Conservation (phyloP, 2,888 invertebrate species). For the Loripinus fragilis region DNA sequence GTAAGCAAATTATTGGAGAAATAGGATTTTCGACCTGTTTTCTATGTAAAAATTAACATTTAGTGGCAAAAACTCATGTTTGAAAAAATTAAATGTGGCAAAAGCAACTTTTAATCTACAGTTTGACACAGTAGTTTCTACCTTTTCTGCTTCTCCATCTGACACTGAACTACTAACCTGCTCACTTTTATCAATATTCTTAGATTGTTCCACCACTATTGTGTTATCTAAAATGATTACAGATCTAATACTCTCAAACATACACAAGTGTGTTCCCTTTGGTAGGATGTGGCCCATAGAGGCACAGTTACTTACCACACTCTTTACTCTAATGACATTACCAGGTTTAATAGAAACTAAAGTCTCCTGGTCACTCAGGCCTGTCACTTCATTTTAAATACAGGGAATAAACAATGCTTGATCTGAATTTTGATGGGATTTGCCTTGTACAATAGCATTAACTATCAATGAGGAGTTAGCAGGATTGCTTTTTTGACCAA, state of each 20-base stretch:
- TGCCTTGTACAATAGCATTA: background rate
- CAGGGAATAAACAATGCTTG: background rate
- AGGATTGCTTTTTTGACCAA: background rate
- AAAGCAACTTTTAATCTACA: too few relatives aligned
- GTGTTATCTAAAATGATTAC: background rate
- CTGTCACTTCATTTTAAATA: background rate
- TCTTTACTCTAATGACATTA: slow-evolving; percentile 1
- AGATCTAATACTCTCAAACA: background rate
- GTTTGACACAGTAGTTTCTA: background rate
- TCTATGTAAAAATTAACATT: too few relatives aligned
- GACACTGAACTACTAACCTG: background rate
- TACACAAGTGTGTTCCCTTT: background rate
- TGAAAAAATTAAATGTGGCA: too few relatives aligned
- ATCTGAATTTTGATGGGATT: background rate
- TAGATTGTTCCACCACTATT: background rate
- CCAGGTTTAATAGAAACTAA: slow-evolving; percentile 1
- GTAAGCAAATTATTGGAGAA: too few relatives aligned
- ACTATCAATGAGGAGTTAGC: background rate
- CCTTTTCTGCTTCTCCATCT: background rate
- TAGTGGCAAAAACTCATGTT: too few relatives aligned
- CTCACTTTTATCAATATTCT: background rate
- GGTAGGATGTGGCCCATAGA: background rate
- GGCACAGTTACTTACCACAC: slow-evolving; percentile 5
- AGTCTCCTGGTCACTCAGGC: background rate
- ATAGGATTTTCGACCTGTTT: too few relatives aligned